phyloP scores from a whole-genome alignment of 2,797 vertebrate species.

The Coilia nasus region DNA sequence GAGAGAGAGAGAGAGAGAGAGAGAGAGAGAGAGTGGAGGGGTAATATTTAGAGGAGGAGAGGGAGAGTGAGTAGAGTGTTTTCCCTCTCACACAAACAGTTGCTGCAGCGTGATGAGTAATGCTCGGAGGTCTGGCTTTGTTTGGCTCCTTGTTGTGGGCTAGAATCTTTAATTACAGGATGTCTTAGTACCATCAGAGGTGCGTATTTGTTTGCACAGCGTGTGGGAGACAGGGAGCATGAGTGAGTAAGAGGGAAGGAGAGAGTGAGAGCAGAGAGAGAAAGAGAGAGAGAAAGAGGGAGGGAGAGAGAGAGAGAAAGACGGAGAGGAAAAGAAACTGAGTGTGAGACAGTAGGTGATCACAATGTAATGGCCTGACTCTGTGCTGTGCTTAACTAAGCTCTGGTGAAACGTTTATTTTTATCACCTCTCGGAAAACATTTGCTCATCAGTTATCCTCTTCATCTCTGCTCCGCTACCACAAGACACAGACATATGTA shows the following conservation, averaged over 20 bases:
- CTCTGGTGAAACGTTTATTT: slow-evolving; percentile 68
- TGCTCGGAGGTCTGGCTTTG: slow-evolving; percentile 64
- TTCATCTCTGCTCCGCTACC: background rate
- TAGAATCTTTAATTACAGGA: slow-evolving; percentile 72
- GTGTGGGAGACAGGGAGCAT: slow-evolving; percentile 49
- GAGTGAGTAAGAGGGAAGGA: background rate
- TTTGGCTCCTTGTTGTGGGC: slow-evolving; percentile 64
- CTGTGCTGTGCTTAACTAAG: slow-evolving; percentile 66
- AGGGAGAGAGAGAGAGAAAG: background rate
- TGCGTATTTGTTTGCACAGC: slow-evolving; percentile 78
- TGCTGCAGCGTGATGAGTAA: slow-evolving; percentile 68
- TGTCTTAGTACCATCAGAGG: slow-evolving; percentile 73
- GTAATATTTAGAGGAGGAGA: slow-evolving; percentile 2
- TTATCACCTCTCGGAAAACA: slow-evolving; percentile 73
- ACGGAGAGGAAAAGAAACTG: too few relatives aligned
- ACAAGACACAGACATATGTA: background rate
- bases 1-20: background rate
- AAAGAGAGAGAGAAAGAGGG: background rate
- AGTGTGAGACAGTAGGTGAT: slow-evolving; percentile 55
- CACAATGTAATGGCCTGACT: slow-evolving; percentile 76
- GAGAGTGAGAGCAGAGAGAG: slow-evolving; percentile 40
- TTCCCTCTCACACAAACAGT: slow-evolving; percentile 70
- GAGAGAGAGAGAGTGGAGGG: background rate
- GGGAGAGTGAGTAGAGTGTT: slow-evolving; percentile 25
- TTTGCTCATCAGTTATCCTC: slow-evolving; percentile 54